A percentile compares a stretch with the other conserved stretches of the same genome.
phyloP scores from a whole-genome alignment of 1,140 invertebrate species.

The Drosophila kohkoa region DNA sequence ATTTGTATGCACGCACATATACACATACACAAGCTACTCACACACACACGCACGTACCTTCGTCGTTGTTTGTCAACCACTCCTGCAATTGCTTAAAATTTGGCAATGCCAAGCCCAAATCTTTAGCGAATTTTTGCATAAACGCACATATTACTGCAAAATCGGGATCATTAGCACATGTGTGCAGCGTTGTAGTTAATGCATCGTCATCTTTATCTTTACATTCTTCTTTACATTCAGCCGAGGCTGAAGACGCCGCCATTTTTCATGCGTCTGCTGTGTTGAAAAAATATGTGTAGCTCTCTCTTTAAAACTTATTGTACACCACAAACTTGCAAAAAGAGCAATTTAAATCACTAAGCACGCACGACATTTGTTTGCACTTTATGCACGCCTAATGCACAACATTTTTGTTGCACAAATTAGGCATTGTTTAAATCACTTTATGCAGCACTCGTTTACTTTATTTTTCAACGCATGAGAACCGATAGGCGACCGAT shows the following conservation, averaged over 20 bases:
- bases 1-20: constrained; percentile 24
- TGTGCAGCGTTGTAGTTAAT: constrained; percentile 83
- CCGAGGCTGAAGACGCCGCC: constrained; percentile 72
- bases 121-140: constrained; percentile 93
- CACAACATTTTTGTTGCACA: constrained; percentile 33
- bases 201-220: constrained; percentile 79
- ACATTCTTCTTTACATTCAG: constrained; percentile 67
- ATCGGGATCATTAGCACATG: constrained; percentile 96
- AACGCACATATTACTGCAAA: constrained; percentile 98
- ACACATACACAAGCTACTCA: neutral
- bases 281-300: constrained; percentile 67
- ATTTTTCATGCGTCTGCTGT: constrained; percentile 78
- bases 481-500: constrained; percentile 44
- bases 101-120: constrained; percentile 91
- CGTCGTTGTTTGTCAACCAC: constrained; percentile 94
- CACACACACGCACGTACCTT: constrained; percentile 88
- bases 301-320: constrained; percentile 48
- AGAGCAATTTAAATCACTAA: constrained; percentile 41
- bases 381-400: constrained; percentile 24
- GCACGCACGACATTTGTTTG: constrained; percentile 56
- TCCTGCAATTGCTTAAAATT: constrained; percentile 93
- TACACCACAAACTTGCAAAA: constrained; percentile 55
- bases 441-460: constrained; percentile 38
- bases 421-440: constrained; percentile 53
- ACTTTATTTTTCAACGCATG: constrained; percentile 53